Conservation (phyloP, 2,888 invertebrate genomes). For the Beris morrisii region DNA sequence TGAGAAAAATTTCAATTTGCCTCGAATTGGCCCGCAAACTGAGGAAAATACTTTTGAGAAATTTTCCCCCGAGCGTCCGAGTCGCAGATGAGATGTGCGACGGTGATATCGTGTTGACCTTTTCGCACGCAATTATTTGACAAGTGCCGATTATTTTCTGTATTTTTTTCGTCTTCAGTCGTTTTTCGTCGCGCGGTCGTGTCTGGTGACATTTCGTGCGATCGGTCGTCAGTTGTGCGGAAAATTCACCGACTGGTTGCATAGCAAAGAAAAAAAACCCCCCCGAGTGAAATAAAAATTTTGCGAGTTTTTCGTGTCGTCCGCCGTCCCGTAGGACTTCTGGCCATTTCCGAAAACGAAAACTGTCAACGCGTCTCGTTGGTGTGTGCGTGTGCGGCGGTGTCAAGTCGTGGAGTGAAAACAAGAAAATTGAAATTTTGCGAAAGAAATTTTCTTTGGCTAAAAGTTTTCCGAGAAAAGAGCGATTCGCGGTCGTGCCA, state of each 20-base stretch:
- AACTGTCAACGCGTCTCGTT: slow-evolving; percentile 16
- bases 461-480: slow-evolving; percentile 1
- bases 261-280: no score
- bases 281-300: no score
- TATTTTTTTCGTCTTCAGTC: background rate
- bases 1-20: background rate
- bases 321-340: no score
- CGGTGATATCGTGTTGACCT: background rate
- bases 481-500: no score
- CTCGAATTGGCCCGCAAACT: background rate
- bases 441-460: background rate
- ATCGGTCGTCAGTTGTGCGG: no score
- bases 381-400: slow-evolving; percentile 14
- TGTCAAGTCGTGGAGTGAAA: slow-evolving; percentile 16
- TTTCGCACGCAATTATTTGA: slow-evolving; percentile 5
- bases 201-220: no score
- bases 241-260: no score
- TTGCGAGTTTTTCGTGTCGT: no score
- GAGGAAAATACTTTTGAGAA: background rate
- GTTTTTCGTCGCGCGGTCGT: background rate
- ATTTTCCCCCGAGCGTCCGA: background rate
- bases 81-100: background rate
- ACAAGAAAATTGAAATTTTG: slow-evolving; percentile 1
- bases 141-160: slow-evolving; percentile 15
- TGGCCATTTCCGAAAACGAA: background rate